These are phyloP conservation scores for Tinea semifulvella DNA, from an alignment of 2,888 invertebrate genomes.

Conservation along the genomic window DNA sequence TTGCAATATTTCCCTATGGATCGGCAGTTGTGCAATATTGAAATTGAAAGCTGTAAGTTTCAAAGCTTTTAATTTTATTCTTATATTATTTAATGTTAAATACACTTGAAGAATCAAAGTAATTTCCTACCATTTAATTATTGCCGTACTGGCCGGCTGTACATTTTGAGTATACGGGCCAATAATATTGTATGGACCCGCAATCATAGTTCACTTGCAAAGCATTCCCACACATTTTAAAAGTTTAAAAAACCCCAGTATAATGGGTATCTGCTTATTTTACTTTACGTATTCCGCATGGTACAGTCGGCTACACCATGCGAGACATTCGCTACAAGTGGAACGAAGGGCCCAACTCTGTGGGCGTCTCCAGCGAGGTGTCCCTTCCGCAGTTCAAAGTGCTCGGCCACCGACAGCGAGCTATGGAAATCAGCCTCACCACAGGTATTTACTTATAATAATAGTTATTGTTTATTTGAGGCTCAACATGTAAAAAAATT, in stretches of 20 bases:
- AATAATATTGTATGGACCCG: slow-evolving; percentile 15
- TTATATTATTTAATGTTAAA: not conserved
- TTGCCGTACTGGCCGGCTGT: slow-evolving; percentile 17
- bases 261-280: slow-evolving; percentile 22
- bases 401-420: slow-evolving; percentile 86
- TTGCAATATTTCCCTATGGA: slow-evolving; percentile 97
- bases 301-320: slow-evolving; percentile 89
- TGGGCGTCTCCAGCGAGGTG: slow-evolving; percentile 86
- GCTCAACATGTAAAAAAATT: not conserved
- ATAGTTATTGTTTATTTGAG: not conserved
- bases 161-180: slow-evolving; percentile 19
- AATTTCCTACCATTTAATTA: not conserved
- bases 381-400: slow-evolving; percentile 91
- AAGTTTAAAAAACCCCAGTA: slow-evolving; percentile 21
- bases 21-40: slow-evolving; percentile 92
- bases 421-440: slow-evolving; percentile 87
- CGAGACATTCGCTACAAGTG: slow-evolving; percentile 90
- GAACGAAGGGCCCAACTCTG: slow-evolving; percentile 86
- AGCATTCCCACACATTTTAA: not conserved
- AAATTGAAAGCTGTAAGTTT: slow-evolving; percentile 98
- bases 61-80: not conserved
- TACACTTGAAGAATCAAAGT: not conserved
- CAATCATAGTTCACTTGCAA: slow-evolving; percentile 12
- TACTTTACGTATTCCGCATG: slow-evolving; percentile 5
- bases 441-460: slow-evolving; percentile 73